A percentile compares a stretch with the other conserved stretches of the same genome.
Evolutionary conservation across 2,113 vertebrate species (phyloP).

Genomic region (Notarius quadriscutis): DNA sequence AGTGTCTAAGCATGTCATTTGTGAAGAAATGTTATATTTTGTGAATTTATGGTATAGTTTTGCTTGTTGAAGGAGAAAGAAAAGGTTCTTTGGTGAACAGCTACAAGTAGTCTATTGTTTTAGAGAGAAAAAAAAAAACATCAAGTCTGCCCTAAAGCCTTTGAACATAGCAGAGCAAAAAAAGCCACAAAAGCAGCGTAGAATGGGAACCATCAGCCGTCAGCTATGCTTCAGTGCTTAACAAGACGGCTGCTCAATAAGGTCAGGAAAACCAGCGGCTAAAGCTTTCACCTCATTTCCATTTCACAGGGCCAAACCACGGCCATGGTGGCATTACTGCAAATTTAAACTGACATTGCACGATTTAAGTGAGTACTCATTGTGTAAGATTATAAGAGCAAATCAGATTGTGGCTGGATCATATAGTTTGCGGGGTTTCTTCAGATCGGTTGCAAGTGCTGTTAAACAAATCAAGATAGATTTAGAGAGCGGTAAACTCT

Average conservation of each 20-base stretch:
- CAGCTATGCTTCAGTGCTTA: conserved; percentile 23
- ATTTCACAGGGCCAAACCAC: conserved; percentile 32
- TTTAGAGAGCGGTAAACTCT: not conserved
- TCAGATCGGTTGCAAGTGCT: not conserved
- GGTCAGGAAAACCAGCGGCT: conserved; percentile 28
- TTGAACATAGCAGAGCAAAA: conserved; percentile 17
- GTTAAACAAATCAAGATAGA: conserved; percentile 9
- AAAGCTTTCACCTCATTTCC: conserved; percentile 29
- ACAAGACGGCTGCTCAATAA: conserved; percentile 34
- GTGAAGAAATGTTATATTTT: not conserved
- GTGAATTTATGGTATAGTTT: not conserved
- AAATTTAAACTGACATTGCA: conserved; percentile 24
- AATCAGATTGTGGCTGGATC: conserved; percentile 8
- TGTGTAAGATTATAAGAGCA: conserved; percentile 9
- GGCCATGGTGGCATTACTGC: not conserved
- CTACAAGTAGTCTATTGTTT: conserved; percentile 32
- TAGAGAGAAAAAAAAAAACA: conserved; percentile 6
- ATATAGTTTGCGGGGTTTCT: not conserved
- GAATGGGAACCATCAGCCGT: conserved; percentile 44
- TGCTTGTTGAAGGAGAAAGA: not conserved
- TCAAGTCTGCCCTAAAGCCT: not conserved
- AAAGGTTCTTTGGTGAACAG: not conserved
- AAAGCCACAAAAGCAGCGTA: conserved; percentile 24
- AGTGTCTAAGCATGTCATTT: conserved; percentile 15
- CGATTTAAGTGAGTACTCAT: conserved; percentile 17